Evolutionary conservation across 2,113 vertebrate species (phyloP).

Genomic region (Myodes glareolus): DNA sequence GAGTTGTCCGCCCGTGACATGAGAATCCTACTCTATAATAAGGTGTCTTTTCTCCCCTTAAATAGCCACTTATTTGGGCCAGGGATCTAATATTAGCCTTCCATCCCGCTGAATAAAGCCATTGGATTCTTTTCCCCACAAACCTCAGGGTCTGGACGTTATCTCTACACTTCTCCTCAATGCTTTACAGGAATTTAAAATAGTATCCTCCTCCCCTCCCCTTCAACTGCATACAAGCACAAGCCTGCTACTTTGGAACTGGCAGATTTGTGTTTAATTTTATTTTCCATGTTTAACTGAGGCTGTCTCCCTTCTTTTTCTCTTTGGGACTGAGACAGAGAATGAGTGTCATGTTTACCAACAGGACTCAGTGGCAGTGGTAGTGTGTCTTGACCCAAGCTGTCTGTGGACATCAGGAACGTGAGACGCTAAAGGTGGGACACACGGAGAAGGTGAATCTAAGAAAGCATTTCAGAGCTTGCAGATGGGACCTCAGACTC

Average conservation of each 20-base stretch:
- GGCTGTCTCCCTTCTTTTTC: constrained; percentile 66
- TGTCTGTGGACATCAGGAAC: constrained; percentile 32
- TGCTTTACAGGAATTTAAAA: constrained; percentile 70
- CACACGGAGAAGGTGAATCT: background rate
- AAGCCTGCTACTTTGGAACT: constrained; percentile 45
- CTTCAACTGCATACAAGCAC: constrained; percentile 46
- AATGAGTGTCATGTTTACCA: constrained; percentile 57
- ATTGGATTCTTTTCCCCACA: constrained; percentile 57
- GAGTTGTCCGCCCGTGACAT: constrained; percentile 66
- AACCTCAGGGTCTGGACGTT: constrained; percentile 53
- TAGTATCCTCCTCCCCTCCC: background rate
- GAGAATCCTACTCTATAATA: constrained; percentile 64
- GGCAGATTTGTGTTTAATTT: constrained; percentile 53
- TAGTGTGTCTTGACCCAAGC: background rate
- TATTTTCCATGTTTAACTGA: constrained; percentile 65
- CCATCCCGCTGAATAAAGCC: constrained; percentile 56
- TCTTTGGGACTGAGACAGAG: background rate
- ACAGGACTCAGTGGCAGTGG: background rate
- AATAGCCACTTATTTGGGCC: constrained; percentile 66
- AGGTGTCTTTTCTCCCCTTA: constrained; percentile 11
- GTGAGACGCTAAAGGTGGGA: background rate
- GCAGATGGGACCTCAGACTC: background rate
- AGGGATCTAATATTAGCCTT: constrained; percentile 70
- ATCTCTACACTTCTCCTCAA: constrained; percentile 60
- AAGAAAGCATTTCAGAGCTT: background rate